Conservation (phyloP, 2,888 invertebrate species). For the Cremastobaeus sp. region DNA sequence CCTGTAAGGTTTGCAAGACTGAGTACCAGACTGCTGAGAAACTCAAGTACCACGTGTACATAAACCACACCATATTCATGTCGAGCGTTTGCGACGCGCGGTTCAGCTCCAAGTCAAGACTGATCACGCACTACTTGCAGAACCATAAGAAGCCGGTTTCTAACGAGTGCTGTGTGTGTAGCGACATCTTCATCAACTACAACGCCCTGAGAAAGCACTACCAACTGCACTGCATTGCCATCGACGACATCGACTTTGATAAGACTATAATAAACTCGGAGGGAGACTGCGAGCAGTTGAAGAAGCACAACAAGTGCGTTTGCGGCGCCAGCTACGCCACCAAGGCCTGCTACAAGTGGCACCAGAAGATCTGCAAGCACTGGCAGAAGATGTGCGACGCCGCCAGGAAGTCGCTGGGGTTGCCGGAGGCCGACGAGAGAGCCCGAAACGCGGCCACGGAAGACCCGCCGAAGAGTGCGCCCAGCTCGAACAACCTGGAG, state of each 20-base stretch:
- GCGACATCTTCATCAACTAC: not conserved
- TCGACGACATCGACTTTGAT: slow-evolving; percentile 32
- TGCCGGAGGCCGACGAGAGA: slow-evolving; percentile 1
- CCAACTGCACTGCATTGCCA: slow-evolving; percentile 48
- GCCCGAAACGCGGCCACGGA: not conserved
- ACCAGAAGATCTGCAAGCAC: slow-evolving; percentile 39
- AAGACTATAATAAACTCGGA: slow-evolving; percentile 1
- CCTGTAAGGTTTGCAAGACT: slow-evolving; percentile 32
- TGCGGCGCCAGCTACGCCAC: slow-evolving; percentile 37
- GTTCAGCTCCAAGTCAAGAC: slow-evolving; percentile 21
- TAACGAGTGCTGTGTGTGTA: slow-evolving; percentile 44
- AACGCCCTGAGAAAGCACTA: slow-evolving; percentile 27
- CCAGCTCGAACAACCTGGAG: not conserved
- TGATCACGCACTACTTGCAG: slow-evolving; percentile 35
- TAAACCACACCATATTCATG: slow-evolving; percentile 33
- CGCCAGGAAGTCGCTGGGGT: slow-evolving; percentile 28
- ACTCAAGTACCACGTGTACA: slow-evolving; percentile 20
- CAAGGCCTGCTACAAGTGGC: slow-evolving; percentile 31
- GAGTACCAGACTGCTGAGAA: slow-evolving; percentile 4
- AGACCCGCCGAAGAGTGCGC: not conserved
- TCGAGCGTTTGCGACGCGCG: slow-evolving; percentile 46
- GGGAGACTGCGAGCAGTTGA: slow-evolving; percentile 19
- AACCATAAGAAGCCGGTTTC: slow-evolving; percentile 2
- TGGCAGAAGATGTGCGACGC: slow-evolving; percentile 35
- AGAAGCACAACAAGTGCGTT: slow-evolving; percentile 25